These are phyloP conservation scores for Caenorhabditis virilis DNA, from an alignment of 2,888 invertebrate genomes.

Conservation along the genomic window DNA sequence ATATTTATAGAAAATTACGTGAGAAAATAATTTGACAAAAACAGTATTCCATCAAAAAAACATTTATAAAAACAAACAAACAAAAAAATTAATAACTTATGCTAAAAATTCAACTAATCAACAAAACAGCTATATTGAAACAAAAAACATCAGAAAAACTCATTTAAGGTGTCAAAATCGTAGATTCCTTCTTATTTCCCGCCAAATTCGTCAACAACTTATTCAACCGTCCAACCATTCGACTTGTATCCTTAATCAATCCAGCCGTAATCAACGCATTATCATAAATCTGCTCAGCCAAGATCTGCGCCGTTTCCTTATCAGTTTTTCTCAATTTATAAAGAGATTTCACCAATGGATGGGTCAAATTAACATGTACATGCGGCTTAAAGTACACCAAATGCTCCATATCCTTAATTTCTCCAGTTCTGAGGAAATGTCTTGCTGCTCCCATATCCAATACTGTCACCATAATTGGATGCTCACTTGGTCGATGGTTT, in stretches of 20 bases:
- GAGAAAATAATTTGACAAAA: conserved; percentile 1
- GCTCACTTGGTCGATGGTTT: conserved; percentile 82
- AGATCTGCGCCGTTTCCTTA: conserved; percentile 81
- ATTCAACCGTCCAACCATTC: conserved; percentile 84
- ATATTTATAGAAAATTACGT: too few species aligned
- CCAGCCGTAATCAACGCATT: conserved; percentile 96
- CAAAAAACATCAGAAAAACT: conserved; percentile 3
- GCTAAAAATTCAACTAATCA: too few species aligned
- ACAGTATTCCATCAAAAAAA: too few species aligned
- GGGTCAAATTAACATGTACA: conserved; percentile 90
- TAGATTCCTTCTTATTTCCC: conserved; percentile 42
- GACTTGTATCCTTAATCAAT: conserved; percentile 86
- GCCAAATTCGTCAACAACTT: conserved; percentile 69
- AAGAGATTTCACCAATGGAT: conserved; percentile 87
- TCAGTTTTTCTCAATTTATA: conserved; percentile 79
- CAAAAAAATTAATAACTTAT: conserved; percentile 6
- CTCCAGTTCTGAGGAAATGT: conserved; percentile 83
- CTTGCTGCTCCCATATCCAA: conserved; percentile 91
- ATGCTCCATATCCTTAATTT: conserved; percentile 74
- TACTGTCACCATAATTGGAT: conserved; percentile 94
- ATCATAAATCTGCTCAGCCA: conserved; percentile 86
- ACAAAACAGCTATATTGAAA: conserved; percentile 5
- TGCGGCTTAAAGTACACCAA: conserved; percentile 79
- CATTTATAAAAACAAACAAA: not conserved
- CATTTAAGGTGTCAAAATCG: conserved; percentile 60